Evolutionary conservation across 37 sponge, comb jelly and placozoan genomes (phyloP), one percentile per base, ranked within the genome.

Genomic region (Aphrocallistes beatrix): DNA sequence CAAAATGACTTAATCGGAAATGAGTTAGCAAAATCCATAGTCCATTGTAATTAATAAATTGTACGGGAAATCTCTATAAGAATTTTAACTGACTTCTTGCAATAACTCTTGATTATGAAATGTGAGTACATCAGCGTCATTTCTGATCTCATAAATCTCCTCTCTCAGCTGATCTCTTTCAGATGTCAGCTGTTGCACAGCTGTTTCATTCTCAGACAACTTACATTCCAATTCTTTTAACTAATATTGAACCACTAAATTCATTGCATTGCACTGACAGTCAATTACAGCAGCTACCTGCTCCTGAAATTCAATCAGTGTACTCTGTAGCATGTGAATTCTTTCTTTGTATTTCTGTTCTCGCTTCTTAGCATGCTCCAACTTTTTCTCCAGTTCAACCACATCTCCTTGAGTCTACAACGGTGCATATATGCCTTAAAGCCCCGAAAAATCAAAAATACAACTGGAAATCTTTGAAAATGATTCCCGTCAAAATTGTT

Each of bases 331-430:
- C 3, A 28, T 3, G 17, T 60, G 75, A 60, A 19, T 60, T 60
- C 75, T 60, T 6, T 60, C 21, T 60, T 60, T 60, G n/a, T 60
- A 60, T 13, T 60, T 60, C 21, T 60, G 32, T 25, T 60, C 75
- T 60, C 75, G 8, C 3, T 60, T 60, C 75, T 60, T 60, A 60
- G n/a, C 3, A 60, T 60, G 10, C 3, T 32, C 75, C 34, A 60
- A 28, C n/a, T 60, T 60, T 30, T 60, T 60, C 34, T 60, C 75
- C n/a, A 60, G n/a, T 28, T 60, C 28, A 3, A 60, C 75, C 34
- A 60, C 75, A 21, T 60, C 75, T 60, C 75, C 75, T 60, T 60
- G 75, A 19, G 75, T 19, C 75, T 60, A 60, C 45, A 42, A 42
- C 45, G 13, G 13, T 16, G 13, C 13, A 42, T 13, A 42, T 16